Conservation (phyloP, 2,113 vertebrate species). For the Lepidothrix coronata region DNA sequence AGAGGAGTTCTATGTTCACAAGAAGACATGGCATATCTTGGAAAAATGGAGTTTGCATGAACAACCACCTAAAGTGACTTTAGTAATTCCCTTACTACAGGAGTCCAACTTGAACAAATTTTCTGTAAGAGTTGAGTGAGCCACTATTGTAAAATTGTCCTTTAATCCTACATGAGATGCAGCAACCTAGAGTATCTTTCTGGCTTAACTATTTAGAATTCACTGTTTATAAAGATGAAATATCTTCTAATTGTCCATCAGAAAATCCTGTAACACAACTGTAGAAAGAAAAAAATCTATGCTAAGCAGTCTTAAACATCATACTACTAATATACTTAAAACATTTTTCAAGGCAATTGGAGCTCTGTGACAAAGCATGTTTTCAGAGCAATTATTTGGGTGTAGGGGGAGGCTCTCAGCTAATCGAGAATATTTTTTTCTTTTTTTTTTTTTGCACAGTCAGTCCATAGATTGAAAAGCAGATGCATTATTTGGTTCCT, state of each 20-base stretch:
- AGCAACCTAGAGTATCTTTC: not conserved
- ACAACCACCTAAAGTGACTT: not conserved
- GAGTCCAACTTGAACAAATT: not conserved
- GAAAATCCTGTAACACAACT: not conserved
- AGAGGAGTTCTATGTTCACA: not conserved
- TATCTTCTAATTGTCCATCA: not conserved
- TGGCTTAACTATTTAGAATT: not conserved
- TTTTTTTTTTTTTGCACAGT: not conserved
- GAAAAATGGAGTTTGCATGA: accelerated
- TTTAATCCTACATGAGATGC: not conserved
- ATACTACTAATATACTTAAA: not conserved
- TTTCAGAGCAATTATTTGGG: slow-evolving; percentile 5
- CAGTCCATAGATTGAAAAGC: not conserved
- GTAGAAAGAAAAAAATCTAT: not conserved
- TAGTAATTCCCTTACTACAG: not conserved
- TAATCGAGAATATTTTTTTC: not conserved
- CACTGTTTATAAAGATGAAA: not conserved
- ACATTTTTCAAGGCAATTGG: not conserved
- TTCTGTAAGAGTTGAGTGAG: not conserved
- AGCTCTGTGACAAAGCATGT: slow-evolving; percentile 1
- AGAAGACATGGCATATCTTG: not conserved
- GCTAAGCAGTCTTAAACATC: not conserved
- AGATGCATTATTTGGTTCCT: not conserved
- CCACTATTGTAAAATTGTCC: not conserved
- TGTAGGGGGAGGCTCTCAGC: not conserved